Evolutionary conservation across 2,113 vertebrate species (phyloP).

Genomic region (Fulica atra): DNA sequence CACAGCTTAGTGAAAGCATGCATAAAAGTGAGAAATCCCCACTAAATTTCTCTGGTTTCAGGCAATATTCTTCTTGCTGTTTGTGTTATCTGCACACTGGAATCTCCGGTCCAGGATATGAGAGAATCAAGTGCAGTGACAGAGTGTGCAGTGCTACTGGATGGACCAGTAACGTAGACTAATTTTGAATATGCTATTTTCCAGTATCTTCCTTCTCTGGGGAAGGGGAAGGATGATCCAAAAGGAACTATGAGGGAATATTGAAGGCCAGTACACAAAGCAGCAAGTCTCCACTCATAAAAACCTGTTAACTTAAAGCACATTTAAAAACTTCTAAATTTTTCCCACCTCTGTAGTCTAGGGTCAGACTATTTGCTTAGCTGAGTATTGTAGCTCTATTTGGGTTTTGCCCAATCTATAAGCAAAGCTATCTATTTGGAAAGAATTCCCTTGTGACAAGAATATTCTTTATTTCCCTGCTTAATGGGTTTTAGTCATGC

Average conservation of each 20-base stretch:
- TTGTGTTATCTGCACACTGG: neutral
- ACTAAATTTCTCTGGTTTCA: neutral
- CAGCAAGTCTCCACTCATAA: neutral
- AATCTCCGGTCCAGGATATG: neutral
- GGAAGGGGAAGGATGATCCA: neutral
- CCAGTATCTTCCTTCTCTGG: neutral
- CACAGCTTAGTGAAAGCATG: neutral
- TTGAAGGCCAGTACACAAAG: neutral
- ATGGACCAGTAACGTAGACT: neutral
- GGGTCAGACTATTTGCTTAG: neutral
- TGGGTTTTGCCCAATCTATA: neutral
- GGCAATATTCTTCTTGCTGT: neutral
- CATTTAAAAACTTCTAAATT: neutral
- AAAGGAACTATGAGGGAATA: neutral
- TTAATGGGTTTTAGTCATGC: neutral
- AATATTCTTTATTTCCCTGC: neutral
- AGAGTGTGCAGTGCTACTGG: neutral
- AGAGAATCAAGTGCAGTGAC: neutral
- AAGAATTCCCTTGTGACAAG: neutral
- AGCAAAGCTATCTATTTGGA: neutral
- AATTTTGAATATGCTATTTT: neutral
- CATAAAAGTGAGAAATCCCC: neutral
- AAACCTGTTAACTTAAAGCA: neutral
- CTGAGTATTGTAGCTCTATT: neutral
- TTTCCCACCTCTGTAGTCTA: rapidly evolving